These are phyloP conservation scores for Cherax quadricarinatus DNA, from an alignment of 1,140 invertebrate species.

Conservation along the genomic window DNA sequence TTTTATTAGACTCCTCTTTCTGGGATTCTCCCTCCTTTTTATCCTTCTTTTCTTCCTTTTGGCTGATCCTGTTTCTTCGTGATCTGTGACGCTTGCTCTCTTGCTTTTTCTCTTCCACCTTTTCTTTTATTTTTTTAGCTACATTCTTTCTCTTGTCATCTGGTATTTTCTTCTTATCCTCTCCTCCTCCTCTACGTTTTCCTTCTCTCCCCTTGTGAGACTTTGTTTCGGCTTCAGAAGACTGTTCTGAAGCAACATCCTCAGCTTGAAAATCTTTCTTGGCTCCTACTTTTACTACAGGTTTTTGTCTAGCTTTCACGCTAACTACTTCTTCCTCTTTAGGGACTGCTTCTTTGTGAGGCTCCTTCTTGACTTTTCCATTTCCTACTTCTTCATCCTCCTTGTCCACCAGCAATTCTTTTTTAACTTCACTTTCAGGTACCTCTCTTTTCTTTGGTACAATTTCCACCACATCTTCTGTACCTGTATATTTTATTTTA, in stretches of 20 bases:
- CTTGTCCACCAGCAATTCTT: not conserved
- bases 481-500: not conserved
- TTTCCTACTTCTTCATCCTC: slow-evolving; percentile 28
- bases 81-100: slow-evolving; percentile 17
- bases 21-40: slow-evolving; percentile 18
- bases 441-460: not conserved
- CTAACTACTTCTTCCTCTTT: slow-evolving; percentile 4
- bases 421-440: not conserved
- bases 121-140: not conserved
- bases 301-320: not conserved
- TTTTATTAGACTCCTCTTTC: slow-evolving; percentile 39
- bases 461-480: not conserved
- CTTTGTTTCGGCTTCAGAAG: not conserved
- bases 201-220: slow-evolving; percentile 20
- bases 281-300: not conserved
- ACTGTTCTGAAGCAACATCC: not conserved
- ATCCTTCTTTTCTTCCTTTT: slow-evolving; percentile 36
- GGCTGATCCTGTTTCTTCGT: not conserved
- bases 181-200: slow-evolving; percentile 29
- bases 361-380: not conserved
- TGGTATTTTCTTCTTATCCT: slow-evolving; percentile 32
- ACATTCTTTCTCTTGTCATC: slow-evolving; percentile 40
- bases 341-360: not conserved
- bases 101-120: slow-evolving; percentile 16
- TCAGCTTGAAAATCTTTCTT: not conserved